Base-by-base conservation (phyloP, 1,140 invertebrate genomes). In the Formica selysi region DNA sequence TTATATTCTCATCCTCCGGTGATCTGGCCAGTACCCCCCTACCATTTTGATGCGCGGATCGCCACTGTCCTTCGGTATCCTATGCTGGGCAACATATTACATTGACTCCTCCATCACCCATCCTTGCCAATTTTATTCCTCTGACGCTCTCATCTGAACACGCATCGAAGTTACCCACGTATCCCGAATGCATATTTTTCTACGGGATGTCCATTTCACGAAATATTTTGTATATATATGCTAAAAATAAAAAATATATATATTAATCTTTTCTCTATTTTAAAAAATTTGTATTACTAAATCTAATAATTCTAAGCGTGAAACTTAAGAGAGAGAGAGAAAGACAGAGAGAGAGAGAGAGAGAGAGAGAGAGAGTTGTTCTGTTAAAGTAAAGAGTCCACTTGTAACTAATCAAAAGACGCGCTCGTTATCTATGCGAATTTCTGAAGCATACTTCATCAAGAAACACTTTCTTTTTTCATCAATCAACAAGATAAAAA, bases 1-100 rank as follows among this genome's bases (percentile, higher is more conserved):
- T 91, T 91, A 91, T 91, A 91, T 61, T 32, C 32, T 32, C 86
- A 90, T 91, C 90, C 89, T 74, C 83, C 78, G 84, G 88, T 84
- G 36, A 51, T 65, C 87, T 85, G 64, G 44, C 79, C 68, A 29
- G 71, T 90, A 76, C 83, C 85, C 85, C 90, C 87, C 89, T 89
- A 87, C 89, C 85, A 83, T 76, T 61, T 81, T 41, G 80, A 51
- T 79, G 29, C 29, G 22, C 38, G 68, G 68, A 74, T 83, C 79
- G 73, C 44, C 71, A 44, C 81, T 57, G 81, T 85, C 81, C 81
- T 85, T 85, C 81, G 81, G 76, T 85, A 78, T 85, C 59, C 73
- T 85, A 65, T 65, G 81, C 81, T 51, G 73, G 81, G 54, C 81
- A 85, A 54, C 73, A 84, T 73, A 36, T 84, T 73, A 74, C 70